A percentile compares a stretch with the other conserved stretches of the same genome.
Evolutionary conservation across 2,797 vertebrate genomes (phyloP).

Genomic region (Siniperca obscura): DNA sequence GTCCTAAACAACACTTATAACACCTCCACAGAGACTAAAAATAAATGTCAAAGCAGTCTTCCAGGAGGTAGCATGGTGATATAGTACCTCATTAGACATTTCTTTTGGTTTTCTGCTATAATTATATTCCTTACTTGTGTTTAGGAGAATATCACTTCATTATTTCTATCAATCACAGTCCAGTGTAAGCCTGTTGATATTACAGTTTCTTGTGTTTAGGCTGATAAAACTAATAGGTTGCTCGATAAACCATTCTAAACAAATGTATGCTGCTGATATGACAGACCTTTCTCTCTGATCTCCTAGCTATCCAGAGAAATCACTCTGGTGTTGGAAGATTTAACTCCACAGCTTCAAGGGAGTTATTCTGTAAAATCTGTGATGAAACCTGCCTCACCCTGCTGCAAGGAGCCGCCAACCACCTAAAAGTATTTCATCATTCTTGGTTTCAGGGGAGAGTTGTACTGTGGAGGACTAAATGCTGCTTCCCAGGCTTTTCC

Average conservation of each 20-base stretch:
- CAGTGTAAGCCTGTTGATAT: background rate
- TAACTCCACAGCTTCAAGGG: slow-evolving; percentile 24
- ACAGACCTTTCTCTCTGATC: slow-evolving; percentile 11
- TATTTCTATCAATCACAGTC: background rate
- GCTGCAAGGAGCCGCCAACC: slow-evolving; percentile 35
- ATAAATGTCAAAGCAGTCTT: background rate
- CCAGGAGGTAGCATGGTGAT: background rate
- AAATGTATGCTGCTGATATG: background rate
- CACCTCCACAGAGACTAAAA: slow-evolving; percentile 3
- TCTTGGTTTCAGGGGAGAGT: slow-evolving; percentile 16
- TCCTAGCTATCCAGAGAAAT: background rate
- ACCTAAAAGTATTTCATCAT: slow-evolving; percentile 43
- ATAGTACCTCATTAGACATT: background rate
- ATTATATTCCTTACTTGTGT: background rate
- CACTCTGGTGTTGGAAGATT: slow-evolving; percentile 17
- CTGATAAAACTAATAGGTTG: background rate
- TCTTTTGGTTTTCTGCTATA: background rate
- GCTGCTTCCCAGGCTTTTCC: slow-evolving; percentile 24
- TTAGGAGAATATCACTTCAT: background rate
- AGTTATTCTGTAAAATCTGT: slow-evolving; percentile 38
- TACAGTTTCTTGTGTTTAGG: background rate
- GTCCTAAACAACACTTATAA: background rate
- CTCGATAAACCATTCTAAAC: background rate
- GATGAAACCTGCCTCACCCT: slow-evolving; percentile 46
- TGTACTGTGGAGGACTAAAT: slow-evolving; percentile 12